Base-by-base conservation (phyloP, 2,888 invertebrate species). In the Bellardia bayeri region DNA sequence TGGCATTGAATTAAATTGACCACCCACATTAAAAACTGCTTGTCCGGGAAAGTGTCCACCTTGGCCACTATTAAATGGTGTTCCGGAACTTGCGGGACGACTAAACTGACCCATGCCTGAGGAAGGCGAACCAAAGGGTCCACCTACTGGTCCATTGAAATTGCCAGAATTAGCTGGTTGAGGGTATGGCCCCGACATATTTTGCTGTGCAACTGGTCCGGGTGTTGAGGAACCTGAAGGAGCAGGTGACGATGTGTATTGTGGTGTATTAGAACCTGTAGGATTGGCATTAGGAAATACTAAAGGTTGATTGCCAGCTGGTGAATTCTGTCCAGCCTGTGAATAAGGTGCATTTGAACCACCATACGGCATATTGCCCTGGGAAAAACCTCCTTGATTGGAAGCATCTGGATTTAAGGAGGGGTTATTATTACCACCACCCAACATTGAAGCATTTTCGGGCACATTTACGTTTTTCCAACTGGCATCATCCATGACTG, bases 181-280 rank as follows among this genome's bases (percentile, higher is more conserved):
- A 79, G 94, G 94, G 91, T 94, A 95, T 88, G 94, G 95, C 86
- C 94, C 94, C 87, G 94, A 94, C 85, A 95, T 94, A 91, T 93
- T 94, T 91, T 95, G 95, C 76, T 96, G 95, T 83, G 95, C 95
- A 78, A 95, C 95, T 33, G 96, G 97, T 86, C 97, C 97, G 9
- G 97, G 97, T 58, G 97, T 97, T 90, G 97, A 97, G 72, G 96
- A 95, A 91, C 96, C 97, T 91, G 95, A 97, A 90, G 97, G 97
- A 91, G 96, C 97, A 91, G 98, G 98, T 89, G 97, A 97, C 91
- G 97, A 97, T 91, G 97, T 97, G 94, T 97, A 97, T 94, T 96
- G 97, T 91, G 96, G 97, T 92, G 95, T 97, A 93, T 95, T 97
- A 92, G 96, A 97, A 91, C 95, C 97, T 91, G 95, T 97, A 92